Conservation (phyloP, 2,113 vertebrate species). For the Prietella phreatophila region DNA sequence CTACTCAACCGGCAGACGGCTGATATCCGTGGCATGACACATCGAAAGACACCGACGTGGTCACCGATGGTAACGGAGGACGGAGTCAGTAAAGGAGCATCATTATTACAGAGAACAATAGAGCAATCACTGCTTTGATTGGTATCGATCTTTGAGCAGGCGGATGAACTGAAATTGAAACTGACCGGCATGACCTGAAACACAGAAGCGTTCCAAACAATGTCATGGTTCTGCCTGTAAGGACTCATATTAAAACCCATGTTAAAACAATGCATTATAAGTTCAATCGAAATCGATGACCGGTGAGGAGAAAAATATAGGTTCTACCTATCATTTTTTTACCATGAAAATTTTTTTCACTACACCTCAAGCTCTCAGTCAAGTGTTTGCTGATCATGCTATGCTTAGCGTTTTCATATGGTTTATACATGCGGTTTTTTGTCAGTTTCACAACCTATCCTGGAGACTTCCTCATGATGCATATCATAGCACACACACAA, state of each 20-base stretch:
- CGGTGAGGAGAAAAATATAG: constrained; percentile 4
- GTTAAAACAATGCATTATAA: constrained; percentile 30
- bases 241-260: neutral
- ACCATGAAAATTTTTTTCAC: constrained; percentile 19
- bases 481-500: neutral
- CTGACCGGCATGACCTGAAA: constrained; percentile 43
- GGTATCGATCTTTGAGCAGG: constrained; percentile 66
- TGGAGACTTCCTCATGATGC: neutral
- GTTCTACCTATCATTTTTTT: constrained; percentile 6
- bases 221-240: constrained; percentile 39
- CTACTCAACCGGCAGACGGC: constrained; percentile 33
- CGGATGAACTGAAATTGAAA: constrained; percentile 45
- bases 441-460: neutral
- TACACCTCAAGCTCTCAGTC: constrained; percentile 7
- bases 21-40: constrained; percentile 32
- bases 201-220: constrained; percentile 31
- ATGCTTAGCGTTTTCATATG: neutral
- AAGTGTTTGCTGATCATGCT: neutral
- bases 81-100: constrained; percentile 50
- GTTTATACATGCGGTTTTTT: neutral
- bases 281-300: constrained; percentile 29
- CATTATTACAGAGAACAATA: constrained; percentile 64
- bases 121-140: constrained; percentile 73
- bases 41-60: constrained; percentile 47
- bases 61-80: constrained; percentile 48